Conservation (phyloP, 2,888 invertebrate species). For the Busseola fusca region DNA sequence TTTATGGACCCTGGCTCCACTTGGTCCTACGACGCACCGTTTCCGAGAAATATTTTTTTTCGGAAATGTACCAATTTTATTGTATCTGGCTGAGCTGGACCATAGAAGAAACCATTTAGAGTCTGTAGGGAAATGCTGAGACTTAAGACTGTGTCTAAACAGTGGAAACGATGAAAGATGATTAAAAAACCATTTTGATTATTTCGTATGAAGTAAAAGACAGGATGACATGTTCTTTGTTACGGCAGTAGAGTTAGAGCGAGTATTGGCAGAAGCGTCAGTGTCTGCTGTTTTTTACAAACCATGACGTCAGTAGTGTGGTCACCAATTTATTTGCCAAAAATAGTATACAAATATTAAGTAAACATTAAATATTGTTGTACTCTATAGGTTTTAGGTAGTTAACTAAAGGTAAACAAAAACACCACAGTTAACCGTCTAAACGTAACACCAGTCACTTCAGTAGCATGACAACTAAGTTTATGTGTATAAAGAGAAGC, state of each 20-base stretch:
- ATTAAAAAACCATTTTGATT: not conserved
- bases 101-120: too few species aligned
- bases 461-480: not conserved
- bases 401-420: too few species aligned
- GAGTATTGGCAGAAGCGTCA: not conserved
- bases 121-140: too few species aligned
- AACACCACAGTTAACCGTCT: too few species aligned
- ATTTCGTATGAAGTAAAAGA: too few species aligned
- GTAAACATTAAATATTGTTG: not conserved
- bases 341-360: not conserved
- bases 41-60: too few species aligned
- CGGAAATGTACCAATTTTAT: too few species aligned
- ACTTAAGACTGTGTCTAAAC: not conserved
- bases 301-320: not conserved
- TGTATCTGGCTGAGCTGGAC: too few species aligned
- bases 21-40: too few species aligned
- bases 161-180: not conserved
- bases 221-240: not conserved
- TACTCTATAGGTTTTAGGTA: too few species aligned
- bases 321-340: not conserved
- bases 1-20: too few species aligned
- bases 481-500: not conserved
- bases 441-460: too few species aligned
- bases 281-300: constrained; percentile 4
- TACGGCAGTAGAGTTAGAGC: not conserved